Percentiles rank a stretch among this genome's conserved stretches.
Conservation (phyloP, 2,797 vertebrate species). For the Potorous gilbertii region DNA sequence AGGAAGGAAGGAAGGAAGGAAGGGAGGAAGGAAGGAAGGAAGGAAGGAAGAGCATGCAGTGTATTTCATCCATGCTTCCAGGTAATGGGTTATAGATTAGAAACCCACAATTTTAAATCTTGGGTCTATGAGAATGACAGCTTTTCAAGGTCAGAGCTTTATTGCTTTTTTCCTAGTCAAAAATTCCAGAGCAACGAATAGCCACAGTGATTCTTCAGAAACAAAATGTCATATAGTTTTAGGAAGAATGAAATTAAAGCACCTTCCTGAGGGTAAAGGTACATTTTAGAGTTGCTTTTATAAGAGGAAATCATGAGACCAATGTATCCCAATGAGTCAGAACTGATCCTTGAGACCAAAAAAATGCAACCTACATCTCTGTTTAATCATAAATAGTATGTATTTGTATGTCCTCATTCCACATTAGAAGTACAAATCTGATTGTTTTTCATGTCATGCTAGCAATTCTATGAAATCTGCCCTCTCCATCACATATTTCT, state of each 20-base stretch:
- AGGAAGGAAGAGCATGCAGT: neutral
- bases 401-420: neutral
- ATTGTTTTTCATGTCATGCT: neutral
- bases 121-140: neutral
- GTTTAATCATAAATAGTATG: neutral
- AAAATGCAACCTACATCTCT: neutral
- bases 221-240: neutral
- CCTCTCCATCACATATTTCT: neutral
- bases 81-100: neutral
- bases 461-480: neutral
- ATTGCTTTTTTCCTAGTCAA: neutral
- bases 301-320: neutral
- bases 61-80: neutral
- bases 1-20: neutral
- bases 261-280: neutral
- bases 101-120: neutral
- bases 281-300: neutral
- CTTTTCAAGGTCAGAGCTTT: neutral
- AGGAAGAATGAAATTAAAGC: neutral
- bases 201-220: neutral
- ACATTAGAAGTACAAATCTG: neutral
- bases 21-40: neutral
- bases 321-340: neutral
- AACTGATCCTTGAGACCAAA: neutral
- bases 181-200: neutral